phyloP scores from a whole-genome alignment of 2,797 vertebrate species.

The Rhadinocentrus ornatus region DNA sequence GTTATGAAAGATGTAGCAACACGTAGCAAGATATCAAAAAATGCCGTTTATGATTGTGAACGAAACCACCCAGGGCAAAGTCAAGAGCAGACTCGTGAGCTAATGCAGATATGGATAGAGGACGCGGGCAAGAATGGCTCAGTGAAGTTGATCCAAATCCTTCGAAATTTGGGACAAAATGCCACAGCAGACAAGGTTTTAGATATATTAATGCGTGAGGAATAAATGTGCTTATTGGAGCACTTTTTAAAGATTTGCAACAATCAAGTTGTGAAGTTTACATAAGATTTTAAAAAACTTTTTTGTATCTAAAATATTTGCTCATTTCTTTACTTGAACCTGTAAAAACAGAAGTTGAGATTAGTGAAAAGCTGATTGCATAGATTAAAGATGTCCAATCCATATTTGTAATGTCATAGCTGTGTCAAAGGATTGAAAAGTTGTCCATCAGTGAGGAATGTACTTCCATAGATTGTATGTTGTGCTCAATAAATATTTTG shows the following conservation, averaged over 20 bases:
- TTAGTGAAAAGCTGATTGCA: too few relatives aligned
- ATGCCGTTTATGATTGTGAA: accelerated
- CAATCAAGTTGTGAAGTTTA: neutral
- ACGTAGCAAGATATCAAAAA: accelerated
- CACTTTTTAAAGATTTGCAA: neutral
- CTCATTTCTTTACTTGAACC: neutral
- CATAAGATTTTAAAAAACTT: neutral
- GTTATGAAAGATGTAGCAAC: constrained; percentile 51
- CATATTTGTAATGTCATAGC: too few relatives aligned
- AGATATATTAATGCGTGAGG: neutral
- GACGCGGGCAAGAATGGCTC: neutral
- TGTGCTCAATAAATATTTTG: too few relatives aligned
- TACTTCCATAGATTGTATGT: too few relatives aligned
- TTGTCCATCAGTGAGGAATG: too few relatives aligned
- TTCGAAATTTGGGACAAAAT: neutral
- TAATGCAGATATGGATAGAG: constrained; percentile 52
- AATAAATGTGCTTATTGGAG: neutral
- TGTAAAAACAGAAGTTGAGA: too few relatives aligned
- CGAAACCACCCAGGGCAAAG: accelerated
- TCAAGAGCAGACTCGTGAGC: constrained; percentile 9
- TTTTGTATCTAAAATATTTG: neutral
- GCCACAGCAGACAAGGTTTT: neutral
- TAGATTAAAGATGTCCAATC: too few relatives aligned
- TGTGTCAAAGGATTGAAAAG: too few relatives aligned
- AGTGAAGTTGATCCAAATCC: neutral